Conservation (phyloP, 2,888 invertebrate species). For the Helicoverpa assulta region DNA sequence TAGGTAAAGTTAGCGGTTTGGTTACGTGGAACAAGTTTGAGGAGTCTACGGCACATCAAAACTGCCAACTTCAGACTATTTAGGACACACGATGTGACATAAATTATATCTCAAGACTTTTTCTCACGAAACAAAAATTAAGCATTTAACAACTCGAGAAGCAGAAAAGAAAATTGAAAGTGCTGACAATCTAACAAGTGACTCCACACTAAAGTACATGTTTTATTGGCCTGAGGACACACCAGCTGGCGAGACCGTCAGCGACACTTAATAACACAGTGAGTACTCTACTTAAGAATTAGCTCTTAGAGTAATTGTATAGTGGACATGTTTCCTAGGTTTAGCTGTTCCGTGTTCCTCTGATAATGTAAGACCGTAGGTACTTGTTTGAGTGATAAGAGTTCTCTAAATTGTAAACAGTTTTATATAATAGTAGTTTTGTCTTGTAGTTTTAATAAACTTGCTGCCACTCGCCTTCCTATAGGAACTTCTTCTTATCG, state of each 20-base stretch:
- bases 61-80: too few relatives aligned
- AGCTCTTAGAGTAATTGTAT: constrained; percentile 33
- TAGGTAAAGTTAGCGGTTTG: too few relatives aligned
- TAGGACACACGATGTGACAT: too few relatives aligned
- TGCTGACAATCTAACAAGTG: constrained; percentile 28
- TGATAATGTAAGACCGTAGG: constrained; percentile 7
- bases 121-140: too few relatives aligned
- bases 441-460: too few relatives aligned
- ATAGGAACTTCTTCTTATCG: too few relatives aligned
- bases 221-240: constrained; percentile 51
- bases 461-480: too few relatives aligned
- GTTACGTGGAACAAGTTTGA: too few relatives aligned
- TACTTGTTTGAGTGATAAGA: not conserved
- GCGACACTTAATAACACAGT: constrained; percentile 43
- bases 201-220: constrained; percentile 20
- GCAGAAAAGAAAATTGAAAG: constrained; percentile 48
- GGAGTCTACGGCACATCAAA: too few relatives aligned
- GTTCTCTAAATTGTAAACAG: too few relatives aligned
- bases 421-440: too few relatives aligned
- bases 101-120: too few relatives aligned
- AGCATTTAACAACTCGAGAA: not conserved
- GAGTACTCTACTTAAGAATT: constrained; percentile 41
- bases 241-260: constrained; percentile 12
- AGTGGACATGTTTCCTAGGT: constrained; percentile 39
- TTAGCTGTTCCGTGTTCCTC: constrained; percentile 34